phyloP scores from a whole-genome alignment of 2,888 invertebrate species.

The Agrotis segetum region DNA sequence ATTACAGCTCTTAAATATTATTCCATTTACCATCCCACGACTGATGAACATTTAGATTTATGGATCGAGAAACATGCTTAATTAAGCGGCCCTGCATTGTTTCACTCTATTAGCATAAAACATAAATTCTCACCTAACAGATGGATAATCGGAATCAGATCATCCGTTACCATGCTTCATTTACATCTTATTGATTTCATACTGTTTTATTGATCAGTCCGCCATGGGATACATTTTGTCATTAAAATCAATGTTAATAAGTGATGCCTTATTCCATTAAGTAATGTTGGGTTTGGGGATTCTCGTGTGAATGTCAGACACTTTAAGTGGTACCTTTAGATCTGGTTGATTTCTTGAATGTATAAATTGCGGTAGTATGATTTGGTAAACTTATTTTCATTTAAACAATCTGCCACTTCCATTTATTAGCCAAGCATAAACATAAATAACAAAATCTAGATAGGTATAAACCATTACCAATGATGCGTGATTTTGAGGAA shows the following conservation, averaged over 20 bases:
- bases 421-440: slow-evolving; percentile 22
- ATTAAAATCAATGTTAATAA: slow-evolving; percentile 43
- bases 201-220: slow-evolving; percentile 53
- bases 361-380: slow-evolving; percentile 9
- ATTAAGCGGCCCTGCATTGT: slow-evolving; percentile 86
- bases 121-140: slow-evolving; percentile 74
- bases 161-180: slow-evolving; percentile 63
- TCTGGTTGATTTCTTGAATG: slow-evolving; percentile 6
- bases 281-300: slow-evolving; percentile 9
- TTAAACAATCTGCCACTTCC: slow-evolving; percentile 23
- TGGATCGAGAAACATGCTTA: slow-evolving; percentile 87
- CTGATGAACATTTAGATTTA: slow-evolving; percentile 85
- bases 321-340: not conserved
- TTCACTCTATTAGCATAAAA: slow-evolving; percentile 77
- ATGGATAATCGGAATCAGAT: slow-evolving; percentile 72
- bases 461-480: slow-evolving; percentile 29
- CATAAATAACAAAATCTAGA: slow-evolving; percentile 24
- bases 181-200: slow-evolving; percentile 64
- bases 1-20: slow-evolving; percentile 60
- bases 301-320: slow-evolving; percentile 28
- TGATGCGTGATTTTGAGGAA: slow-evolving; percentile 36
- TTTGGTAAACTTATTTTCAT: slow-evolving; percentile 9
- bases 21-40: slow-evolving; percentile 61
- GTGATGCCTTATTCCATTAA: slow-evolving; percentile 21
- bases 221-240: slow-evolving; percentile 33